These are phyloP conservation scores for human (Homo sapiens) DNA, from an alignment of 2,113 vertebrate genomes.

Conservation along the genomic window GRCh38 chr15:70205001-70205500, in stretches of 20 bases:
- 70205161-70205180: no score
- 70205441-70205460: background rate
- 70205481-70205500: background rate
- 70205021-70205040: background rate
- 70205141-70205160: background rate
- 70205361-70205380: background rate
- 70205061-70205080: background rate
- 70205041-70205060: background rate
- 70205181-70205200: background rate
- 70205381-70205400: background rate
- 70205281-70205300: background rate
- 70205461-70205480: background rate
- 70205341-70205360: background rate
- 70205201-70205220: background rate
- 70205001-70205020: background rate
- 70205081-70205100: background rate
- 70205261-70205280: background rate
- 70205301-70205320: background rate
- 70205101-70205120: background rate
- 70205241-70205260: background rate
- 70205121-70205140: background rate
- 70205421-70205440: background rate
- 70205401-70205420: background rate
- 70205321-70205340: background rate
- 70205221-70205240: background rate